These are phyloP conservation scores for Cyphomyrus discorhynchus DNA, from an alignment of 2,113 vertebrate genomes.

Conservation along the genomic window DNA sequence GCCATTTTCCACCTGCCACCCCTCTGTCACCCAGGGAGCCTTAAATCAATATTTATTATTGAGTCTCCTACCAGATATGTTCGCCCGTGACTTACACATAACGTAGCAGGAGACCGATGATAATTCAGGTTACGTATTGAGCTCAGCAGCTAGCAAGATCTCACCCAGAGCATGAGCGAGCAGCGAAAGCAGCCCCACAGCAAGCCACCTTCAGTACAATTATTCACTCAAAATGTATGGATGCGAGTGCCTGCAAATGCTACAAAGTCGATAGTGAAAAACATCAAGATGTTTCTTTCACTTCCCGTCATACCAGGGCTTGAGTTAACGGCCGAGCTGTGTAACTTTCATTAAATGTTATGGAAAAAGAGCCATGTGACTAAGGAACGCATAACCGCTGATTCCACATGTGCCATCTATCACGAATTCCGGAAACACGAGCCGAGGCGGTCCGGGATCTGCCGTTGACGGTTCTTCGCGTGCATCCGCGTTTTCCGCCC, in stretches of 20 bases:
- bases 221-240: background rate
- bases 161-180: background rate
- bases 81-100: background rate
- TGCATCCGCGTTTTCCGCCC: background rate
- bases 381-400: background rate
- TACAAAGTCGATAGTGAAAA: background rate
- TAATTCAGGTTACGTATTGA: background rate
- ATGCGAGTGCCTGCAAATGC: background rate
- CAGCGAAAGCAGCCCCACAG: background rate
- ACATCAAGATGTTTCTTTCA: background rate
- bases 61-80: background rate
- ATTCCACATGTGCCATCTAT: background rate
- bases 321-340: background rate
- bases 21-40: background rate
- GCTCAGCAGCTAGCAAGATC: background rate
- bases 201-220: background rate
- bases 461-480: background rate
- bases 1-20: background rate
- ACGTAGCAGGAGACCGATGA: background rate
- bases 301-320: background rate
- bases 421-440: background rate
- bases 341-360: background rate
- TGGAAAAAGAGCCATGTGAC: background rate
- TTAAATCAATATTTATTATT: constrained; percentile 19
- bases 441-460: background rate